A percentile compares a stretch with the other conserved stretches of the same genome.
Evolutionary conservation across 2,113 vertebrate species (phyloP).

Genomic region (Saguinus midas): DNA sequence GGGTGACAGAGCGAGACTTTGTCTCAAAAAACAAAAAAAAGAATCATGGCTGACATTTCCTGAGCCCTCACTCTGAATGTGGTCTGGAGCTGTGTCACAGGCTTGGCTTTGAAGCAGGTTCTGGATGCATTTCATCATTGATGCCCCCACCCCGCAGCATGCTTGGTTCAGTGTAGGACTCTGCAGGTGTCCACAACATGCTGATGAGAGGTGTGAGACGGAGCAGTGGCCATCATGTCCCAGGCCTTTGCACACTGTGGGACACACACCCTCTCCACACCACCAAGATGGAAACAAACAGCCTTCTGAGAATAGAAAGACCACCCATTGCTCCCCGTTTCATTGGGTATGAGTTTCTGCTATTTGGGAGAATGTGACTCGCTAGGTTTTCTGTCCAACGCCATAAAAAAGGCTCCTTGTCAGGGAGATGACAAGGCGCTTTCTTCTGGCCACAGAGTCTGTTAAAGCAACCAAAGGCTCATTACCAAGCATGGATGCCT

Average conservation of each 20-base stretch:
- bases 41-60: neutral
- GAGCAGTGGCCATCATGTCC: fast-evolving
- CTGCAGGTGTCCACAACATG: neutral
- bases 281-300: neutral
- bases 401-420: neutral
- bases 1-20: no score
- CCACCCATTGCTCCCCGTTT: neutral
- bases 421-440: neutral
- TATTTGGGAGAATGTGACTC: neutral
- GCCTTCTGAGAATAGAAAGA: neutral
- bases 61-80: neutral
- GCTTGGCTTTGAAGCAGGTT: neutral
- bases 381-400: neutral
- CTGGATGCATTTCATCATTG: neutral
- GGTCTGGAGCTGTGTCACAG: neutral
- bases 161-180: neutral
- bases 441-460: neutral
- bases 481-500: slow-evolving; percentile 25
- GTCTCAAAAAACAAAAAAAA: no score
- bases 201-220: no score
- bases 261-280: neutral
- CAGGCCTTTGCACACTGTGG: neutral
- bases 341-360: neutral
- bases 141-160: no score
- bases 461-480: neutral